These are phyloP conservation scores for Ictalurus punctatus DNA, from an alignment of 2,113 vertebrate genomes.

Conservation along the genomic window DNA sequence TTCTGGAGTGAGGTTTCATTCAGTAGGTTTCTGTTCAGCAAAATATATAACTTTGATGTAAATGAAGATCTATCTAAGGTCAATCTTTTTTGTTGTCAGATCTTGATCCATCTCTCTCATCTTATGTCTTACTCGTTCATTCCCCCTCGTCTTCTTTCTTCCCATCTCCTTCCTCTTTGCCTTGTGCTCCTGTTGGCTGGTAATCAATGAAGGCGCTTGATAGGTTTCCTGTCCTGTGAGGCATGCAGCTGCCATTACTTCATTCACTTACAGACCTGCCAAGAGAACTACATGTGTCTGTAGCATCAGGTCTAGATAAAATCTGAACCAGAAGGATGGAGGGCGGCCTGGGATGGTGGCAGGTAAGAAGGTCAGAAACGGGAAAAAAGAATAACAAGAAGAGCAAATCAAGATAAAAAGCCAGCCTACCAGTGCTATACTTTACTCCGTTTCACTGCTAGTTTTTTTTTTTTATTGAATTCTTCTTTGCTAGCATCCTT, in stretches of 20 bases:
- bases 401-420: constrained; percentile 11
- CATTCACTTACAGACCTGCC: constrained; percentile 44
- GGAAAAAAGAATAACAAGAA: constrained; percentile 31
- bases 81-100: constrained; percentile 39
- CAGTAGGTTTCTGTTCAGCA: not conserved
- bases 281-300: constrained; percentile 52
- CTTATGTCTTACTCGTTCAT: not conserved
- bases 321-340: constrained; percentile 42
- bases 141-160: not conserved
- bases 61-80: constrained; percentile 12
- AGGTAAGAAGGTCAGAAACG: not conserved
- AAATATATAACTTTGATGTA: not conserved
- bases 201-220: constrained; percentile 54
- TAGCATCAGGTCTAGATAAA: constrained; percentile 41
- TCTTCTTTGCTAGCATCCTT: not conserved
- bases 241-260: constrained; percentile 47
- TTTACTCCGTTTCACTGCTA: not conserved
- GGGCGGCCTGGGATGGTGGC: constrained; percentile 41
- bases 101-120: constrained; percentile 42
- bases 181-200: constrained; percentile 31
- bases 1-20: not conserved
- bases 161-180: constrained; percentile 33
- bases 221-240: constrained; percentile 48
- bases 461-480: not conserved
- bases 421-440: not conserved